These are phyloP conservation scores for Elysia chlorotica DNA, from an alignment of 1,140 invertebrate genomes.

Conservation along the genomic window DNA sequence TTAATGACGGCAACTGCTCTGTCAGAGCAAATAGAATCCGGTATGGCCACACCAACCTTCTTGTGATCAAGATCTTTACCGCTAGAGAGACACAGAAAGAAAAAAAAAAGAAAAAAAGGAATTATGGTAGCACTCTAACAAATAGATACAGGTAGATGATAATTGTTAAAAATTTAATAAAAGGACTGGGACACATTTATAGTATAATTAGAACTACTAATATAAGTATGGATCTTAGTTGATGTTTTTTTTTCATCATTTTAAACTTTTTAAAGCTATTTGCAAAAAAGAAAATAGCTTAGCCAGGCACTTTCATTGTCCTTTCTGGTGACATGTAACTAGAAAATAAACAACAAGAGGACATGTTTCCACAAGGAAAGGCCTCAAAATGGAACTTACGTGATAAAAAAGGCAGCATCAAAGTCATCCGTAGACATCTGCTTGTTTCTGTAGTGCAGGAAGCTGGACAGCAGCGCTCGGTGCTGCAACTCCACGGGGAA, in stretches of 20 bases:
- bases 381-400: slow-evolving; percentile 69
- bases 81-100: slow-evolving; percentile 63
- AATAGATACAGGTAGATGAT: neutral
- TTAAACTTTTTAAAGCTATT: too few species aligned
- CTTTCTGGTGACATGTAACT: too few species aligned
- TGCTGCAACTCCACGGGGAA: slow-evolving; percentile 72
- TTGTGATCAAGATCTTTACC: slow-evolving; percentile 81
- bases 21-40: slow-evolving; percentile 86
- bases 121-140: neutral
- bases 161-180: too few species aligned
- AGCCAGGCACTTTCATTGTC: too few species aligned
- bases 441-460: slow-evolving; percentile 85
- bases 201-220: too few species aligned
- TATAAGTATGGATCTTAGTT: too few species aligned
- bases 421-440: slow-evolving; percentile 80
- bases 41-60: slow-evolving; percentile 89
- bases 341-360: too few species aligned
- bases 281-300: too few species aligned
- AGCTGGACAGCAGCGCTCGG: slow-evolving; percentile 79
- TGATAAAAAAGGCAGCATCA: slow-evolving; percentile 89
- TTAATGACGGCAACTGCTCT: slow-evolving; percentile 91
- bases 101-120: neutral
- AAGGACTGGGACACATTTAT: too few species aligned
- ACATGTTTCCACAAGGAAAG: too few species aligned
- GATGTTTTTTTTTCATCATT: too few species aligned